Base-by-base conservation (phyloP, 2,797 vertebrate species). In the Aphelocoma californica region DNA sequence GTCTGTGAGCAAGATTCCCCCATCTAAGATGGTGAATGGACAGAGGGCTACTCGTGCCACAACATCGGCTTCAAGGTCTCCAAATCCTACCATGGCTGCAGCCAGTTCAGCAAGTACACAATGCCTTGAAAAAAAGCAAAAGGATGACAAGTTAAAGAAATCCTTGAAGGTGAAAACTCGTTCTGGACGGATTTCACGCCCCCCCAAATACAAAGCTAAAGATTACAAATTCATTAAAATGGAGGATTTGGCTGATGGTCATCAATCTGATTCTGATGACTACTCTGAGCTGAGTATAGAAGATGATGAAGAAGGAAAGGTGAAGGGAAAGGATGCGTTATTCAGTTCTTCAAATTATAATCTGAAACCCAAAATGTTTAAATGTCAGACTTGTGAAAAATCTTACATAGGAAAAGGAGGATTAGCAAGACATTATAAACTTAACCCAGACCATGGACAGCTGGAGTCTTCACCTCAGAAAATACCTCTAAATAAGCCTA, bases 221-320 rank as follows among this genome's bases (percentile, higher is more conserved):
- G 99, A 99, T 96, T 99, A 99, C 93, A 99, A 99, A 88, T 99
- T 99, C 96, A 99, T 99, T 86, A 99, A 99, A 97, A 99, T 98
- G 1, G 98, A 99, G 96, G 99, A 99, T 95, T 95, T 99, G 91
- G 99, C 99, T 0, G 98, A 99, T 8, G 98, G 98, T 82, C 99
- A 98, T 94, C 98, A 97, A 62, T 99, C 99, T 0, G 99, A 99
- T 97, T 99, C 99, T 0, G 99, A 99, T 18, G 99, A 99, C 93
- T 99, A 99, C 80, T 99, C 98, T 0, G 99, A 99, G 90, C 98
- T 99, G 90, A 99, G 98, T 6, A 95, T 98, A 92, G 99, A 99
- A 86, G 99, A 99, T 14, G 99, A 99, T 29, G 99, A 99, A 45
- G 98, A 98, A 20, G 97, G 95, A 75, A 98, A 98, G 9, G 97